phyloP scores from a whole-genome alignment of 2,888 invertebrate species.

The Glaucopsyche alexis region DNA sequence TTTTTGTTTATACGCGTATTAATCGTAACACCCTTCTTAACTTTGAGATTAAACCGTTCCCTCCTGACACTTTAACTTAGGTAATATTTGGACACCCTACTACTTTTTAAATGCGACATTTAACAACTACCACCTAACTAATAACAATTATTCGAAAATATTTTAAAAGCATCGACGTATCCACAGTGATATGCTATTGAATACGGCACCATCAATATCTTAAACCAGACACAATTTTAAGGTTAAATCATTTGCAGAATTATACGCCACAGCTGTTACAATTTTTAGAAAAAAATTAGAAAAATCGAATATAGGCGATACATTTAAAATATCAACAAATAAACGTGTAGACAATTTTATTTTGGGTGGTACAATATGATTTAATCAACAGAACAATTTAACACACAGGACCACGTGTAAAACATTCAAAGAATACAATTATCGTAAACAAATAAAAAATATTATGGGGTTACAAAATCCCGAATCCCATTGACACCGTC shows the following conservation, averaged over 20 bases:
- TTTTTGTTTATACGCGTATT: neutral
- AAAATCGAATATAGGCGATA: neutral
- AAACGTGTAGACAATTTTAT: neutral
- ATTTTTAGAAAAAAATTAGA: neutral
- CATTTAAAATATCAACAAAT: neutral
- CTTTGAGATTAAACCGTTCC: neutral
- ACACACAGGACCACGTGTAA: neutral
- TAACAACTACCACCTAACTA: constrained; percentile 38
- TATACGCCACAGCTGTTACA: neutral
- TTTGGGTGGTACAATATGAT: neutral
- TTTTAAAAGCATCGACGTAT: constrained; percentile 29
- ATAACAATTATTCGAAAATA: constrained; percentile 41
- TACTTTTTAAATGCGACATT: constrained; percentile 35
- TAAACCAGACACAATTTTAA: constrained; percentile 10
- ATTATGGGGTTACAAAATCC: neutral
- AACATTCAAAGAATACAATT: neutral
- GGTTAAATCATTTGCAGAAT: neutral
- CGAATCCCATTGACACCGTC: neutral
- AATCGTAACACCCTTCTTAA: neutral
- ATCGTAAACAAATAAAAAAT: too few relatives aligned
- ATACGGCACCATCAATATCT: neutral
- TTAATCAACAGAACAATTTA: neutral
- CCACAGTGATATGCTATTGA: constrained; percentile 12
- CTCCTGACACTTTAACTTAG: neutral
- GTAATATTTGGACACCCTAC: constrained; percentile 3